Percentiles rank a stretch among this genome's conserved stretches.
These are phyloP conservation scores for Aeoliscus strigatus DNA, from an alignment of 2,797 vertebrate genomes.

Conservation along the genomic window DNA sequence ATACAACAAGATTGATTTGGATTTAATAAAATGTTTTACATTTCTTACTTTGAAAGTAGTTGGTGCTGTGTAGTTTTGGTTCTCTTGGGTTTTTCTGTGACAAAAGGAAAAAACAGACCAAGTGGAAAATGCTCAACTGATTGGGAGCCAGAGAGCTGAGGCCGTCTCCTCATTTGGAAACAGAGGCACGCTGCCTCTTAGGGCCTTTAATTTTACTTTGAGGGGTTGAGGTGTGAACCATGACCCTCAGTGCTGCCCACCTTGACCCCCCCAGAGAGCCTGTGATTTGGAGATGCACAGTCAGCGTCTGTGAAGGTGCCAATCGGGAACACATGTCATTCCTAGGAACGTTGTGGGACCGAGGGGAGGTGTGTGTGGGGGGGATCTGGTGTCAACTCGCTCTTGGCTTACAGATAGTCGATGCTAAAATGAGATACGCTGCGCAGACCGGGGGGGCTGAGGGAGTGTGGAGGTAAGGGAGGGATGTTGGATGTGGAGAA, in stretches of 20 bases:
- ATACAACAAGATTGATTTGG: too few species aligned
- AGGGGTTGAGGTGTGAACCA: constrained; percentile 10
- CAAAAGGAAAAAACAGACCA: too few species aligned
- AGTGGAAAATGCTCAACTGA: too few species aligned
- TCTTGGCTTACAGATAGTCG: constrained; percentile 66
- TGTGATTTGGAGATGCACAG: constrained; percentile 54
- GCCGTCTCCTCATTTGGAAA: too few species aligned
- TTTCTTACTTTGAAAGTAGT: too few species aligned
- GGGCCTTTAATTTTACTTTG: neutral
- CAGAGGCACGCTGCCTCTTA: constrained; percentile 7
- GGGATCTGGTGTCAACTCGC: constrained; percentile 71
- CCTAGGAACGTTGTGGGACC: constrained; percentile 49
- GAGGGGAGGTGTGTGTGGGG: too few species aligned
- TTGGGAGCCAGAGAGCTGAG: too few species aligned
- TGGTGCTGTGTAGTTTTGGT: too few species aligned
- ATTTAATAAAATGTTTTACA: too few species aligned
- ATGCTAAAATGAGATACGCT: constrained; percentile 70
- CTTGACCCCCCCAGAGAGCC: constrained; percentile 36
- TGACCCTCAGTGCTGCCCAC: constrained; percentile 30
- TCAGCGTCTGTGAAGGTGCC: constrained; percentile 50
- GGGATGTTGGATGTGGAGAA: constrained; percentile 9
- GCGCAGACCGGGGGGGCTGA: constrained; percentile 21
- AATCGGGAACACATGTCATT: constrained; percentile 69
- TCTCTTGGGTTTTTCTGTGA: too few species aligned
- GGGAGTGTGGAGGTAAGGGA: constrained; percentile 13